Evolutionary conservation across 2,888 invertebrate genomes (phyloP), one percentile per base, ranked within the genome.

Genomic region (Eucriotettix oculatus): DNA sequence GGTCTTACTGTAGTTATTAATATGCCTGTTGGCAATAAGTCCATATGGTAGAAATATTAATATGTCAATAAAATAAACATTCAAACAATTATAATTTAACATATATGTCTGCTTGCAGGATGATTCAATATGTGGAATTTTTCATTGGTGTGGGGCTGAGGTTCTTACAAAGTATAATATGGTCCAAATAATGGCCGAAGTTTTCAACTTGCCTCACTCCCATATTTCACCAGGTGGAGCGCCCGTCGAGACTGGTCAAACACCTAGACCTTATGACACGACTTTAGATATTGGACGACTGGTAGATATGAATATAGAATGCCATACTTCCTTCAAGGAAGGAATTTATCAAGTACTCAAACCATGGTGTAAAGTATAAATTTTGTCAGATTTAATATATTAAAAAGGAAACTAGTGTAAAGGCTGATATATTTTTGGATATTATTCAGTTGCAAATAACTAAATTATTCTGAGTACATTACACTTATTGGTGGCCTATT

Each of bases 111-210:
- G 61, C 29, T 59, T 61, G 11, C 61, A 68, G 67, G 62, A 56
- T 43, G 54, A 65, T 14, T 56, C 58, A 14, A 54, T 72, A 10
- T 64, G 61, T 58, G 78, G 77, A 16, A 70, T 76, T 52, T 78
- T 71, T 66, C 78, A 79, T 61, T 78, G 75, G 74, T 72, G 74
- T 67, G 77, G 76, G 10, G 66, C 70, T 58, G 76, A 78, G 67
- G 68, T 69, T 42, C 70, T 77, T 68, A 78, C 78, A 11, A 78
- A 78, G 65, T 78, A 75, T 68, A 71, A 73, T 58, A 78, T 79
- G 77, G 70, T 72, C 1, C 56, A 71, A 54, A 66, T 67, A 10
- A 78, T 79, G 70, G 74, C 75, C n/a, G 66, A 70, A 12, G 68
- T 68, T 7, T 75, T 76, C 63, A 65, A 67, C 14, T 64, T 76